Base-by-base conservation (phyloP, 2,113 vertebrate genomes). In the Atractosteus spatula region DNA sequence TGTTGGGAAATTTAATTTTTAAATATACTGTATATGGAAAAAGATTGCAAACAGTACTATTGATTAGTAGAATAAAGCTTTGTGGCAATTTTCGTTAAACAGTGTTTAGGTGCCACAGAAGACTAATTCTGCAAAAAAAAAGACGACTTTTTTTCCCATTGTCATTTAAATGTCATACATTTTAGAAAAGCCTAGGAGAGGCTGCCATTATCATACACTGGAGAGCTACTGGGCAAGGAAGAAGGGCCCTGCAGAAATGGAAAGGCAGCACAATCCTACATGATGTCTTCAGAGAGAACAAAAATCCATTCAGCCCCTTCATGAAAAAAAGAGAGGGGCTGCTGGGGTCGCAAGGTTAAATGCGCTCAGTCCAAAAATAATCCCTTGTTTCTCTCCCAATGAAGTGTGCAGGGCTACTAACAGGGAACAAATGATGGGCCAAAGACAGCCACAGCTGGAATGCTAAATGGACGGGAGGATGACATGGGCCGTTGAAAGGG, bases 141-240 rank as follows among this genome's bases (percentile, higher is more conserved):
- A 29, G 29, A 29, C 29, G 29, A 29, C 29, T 29, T 29, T 29
- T 29, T 51, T 51, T 51, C 1, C 10, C 47, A 51, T 51, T 51
- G 47, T 5, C 47, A 51, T 51, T 51, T 51, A 51, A 51, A 51
- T 7, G 47, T 5, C 47, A 51, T 51, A 51, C 1, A 51, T 7
- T 51, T 7, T 7, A 51, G 10, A 51, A 51, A 5, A 51, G 5
- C 10, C 47, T 10, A 2, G 5, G 47, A 51, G 47, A 51, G 47
- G 47, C 10, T 69, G 83, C 78, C 75, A 88, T 82, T 78, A 82
- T 77, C 71, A 68, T 83, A 73, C 64, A 71, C 62, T 13, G 41
- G 69, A 59, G 67, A 61, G 41, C 45, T 51, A 41, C 45, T 51
- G 63, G 51, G 65, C 57, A 66, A 55, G 4, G 55, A 76, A n/a